phyloP scores from a whole-genome alignment of 2,113 vertebrate genomes.

The Procapra przewalskii region DNA sequence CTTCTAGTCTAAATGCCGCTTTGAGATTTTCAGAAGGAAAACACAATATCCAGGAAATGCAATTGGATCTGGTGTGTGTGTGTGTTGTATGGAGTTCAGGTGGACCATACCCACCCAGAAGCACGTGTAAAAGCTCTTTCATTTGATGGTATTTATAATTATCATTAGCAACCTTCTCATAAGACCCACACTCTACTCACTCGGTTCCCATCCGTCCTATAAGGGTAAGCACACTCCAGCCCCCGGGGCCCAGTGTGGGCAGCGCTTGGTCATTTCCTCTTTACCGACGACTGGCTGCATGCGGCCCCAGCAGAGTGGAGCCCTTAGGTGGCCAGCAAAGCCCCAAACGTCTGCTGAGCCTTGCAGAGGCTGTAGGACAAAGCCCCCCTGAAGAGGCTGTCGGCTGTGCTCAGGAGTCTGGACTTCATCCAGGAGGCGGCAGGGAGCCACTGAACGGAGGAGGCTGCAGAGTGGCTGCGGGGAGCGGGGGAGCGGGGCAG shows the following conservation, averaged over 20 bases:
- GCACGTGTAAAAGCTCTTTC: neutral
- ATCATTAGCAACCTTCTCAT: neutral
- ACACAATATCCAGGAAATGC: neutral
- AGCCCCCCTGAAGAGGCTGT: neutral
- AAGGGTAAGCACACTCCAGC: neutral
- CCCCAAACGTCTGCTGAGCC: neutral
- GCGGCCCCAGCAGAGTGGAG: neutral
- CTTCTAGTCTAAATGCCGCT: neutral
- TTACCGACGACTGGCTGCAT: neutral
- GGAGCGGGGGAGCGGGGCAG: fast-evolving
- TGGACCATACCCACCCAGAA: neutral
- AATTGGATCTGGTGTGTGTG: neutral
- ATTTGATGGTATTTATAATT: neutral
- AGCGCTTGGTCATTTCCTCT: fast-evolving
- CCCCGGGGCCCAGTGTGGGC: too few species aligned
- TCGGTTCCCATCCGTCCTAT: too few species aligned
- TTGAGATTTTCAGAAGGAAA: constrained; percentile 3
- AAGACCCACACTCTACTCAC: neutral
- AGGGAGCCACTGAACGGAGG: neutral
- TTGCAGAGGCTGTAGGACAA: neutral
- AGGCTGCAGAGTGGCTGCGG: neutral
- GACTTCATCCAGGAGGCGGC: neutral
- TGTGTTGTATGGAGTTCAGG: neutral
- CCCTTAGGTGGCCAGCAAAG: neutral
- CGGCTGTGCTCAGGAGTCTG: neutral